Percentiles rank a stretch among this genome's conserved stretches.
These are phyloP conservation scores for Arrhopalites spinosus DNA, from an alignment of 2,888 invertebrate species.

Conservation along the genomic window DNA sequence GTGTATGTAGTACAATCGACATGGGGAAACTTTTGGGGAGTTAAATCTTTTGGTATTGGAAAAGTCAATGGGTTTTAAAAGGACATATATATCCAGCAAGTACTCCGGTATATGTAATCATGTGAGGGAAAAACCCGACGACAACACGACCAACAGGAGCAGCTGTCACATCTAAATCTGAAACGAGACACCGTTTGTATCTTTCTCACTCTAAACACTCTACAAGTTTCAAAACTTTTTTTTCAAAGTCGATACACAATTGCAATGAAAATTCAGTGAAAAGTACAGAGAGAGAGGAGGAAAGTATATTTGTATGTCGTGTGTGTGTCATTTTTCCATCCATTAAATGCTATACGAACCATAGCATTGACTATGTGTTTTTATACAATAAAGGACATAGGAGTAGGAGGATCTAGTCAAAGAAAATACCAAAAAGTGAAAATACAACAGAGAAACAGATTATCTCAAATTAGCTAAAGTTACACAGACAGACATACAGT, in stretches of 20 bases:
- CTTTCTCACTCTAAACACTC: not conserved
- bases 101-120: not conserved
- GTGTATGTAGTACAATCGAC: conserved; percentile 1
- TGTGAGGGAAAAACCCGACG: not conserved
- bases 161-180: conserved; percentile 40
- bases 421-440: too few species aligned
- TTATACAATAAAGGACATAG: too few species aligned
- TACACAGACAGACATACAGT: conserved; percentile 2
- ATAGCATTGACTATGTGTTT: not conserved
- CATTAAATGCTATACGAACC: conserved; percentile 26
- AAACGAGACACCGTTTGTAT: conserved; percentile 33
- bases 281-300: not conserved
- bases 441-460: conserved; percentile 19
- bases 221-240: too few species aligned
- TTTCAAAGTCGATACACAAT: too few species aligned
- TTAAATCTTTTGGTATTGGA: not conserved
- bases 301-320: not conserved
- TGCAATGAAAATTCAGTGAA: not conserved
- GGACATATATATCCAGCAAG: not conserved
- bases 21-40: not conserved
- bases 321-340: conserved; percentile 34
- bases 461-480: conserved; percentile 29
- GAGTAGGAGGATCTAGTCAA: too few species aligned
- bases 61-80: not conserved
- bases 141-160: conserved; percentile 10